Conservation (phyloP, 2,797 vertebrate genomes). For the Malurus leucopterus region DNA sequence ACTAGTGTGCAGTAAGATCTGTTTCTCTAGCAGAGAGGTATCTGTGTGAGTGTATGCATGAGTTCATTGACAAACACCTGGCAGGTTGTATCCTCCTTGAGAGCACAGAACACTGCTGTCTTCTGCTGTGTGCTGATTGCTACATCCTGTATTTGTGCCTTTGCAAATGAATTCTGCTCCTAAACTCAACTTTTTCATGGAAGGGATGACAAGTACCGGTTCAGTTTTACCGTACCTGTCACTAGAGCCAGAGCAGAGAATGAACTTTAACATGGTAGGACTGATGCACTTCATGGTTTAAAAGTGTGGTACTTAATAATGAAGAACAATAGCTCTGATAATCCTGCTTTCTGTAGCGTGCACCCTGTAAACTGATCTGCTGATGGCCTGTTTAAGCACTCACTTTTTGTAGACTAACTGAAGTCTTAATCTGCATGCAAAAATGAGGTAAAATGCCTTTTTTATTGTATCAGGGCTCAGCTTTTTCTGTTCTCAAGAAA, state of each 20-base stretch:
- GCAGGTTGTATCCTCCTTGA: neutral
- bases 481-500: neutral
- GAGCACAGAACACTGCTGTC: neutral
- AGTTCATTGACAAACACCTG: conserved; percentile 7
- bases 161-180: neutral
- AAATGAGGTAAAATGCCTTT: neutral
- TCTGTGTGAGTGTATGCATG: conserved; percentile 47
- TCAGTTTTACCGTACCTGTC: neutral
- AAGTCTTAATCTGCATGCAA: conserved; percentile 12
- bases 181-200: neutral
- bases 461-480: neutral
- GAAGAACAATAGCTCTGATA: neutral
- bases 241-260: neutral
- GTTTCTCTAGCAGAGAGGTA: conserved; percentile 39
- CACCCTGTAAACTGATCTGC: neutral
- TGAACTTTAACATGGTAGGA: neutral
- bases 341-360: neutral
- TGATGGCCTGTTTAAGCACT: neutral
- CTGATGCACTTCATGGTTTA: neutral
- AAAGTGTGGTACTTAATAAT: neutral
- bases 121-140: neutral
- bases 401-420: neutral
- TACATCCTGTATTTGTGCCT: neutral
- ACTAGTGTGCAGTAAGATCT: conserved; percentile 77
- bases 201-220: neutral